Base-by-base conservation (phyloP, 2,797 vertebrate genomes). In the Acrossocheilus fasciatus region DNA sequence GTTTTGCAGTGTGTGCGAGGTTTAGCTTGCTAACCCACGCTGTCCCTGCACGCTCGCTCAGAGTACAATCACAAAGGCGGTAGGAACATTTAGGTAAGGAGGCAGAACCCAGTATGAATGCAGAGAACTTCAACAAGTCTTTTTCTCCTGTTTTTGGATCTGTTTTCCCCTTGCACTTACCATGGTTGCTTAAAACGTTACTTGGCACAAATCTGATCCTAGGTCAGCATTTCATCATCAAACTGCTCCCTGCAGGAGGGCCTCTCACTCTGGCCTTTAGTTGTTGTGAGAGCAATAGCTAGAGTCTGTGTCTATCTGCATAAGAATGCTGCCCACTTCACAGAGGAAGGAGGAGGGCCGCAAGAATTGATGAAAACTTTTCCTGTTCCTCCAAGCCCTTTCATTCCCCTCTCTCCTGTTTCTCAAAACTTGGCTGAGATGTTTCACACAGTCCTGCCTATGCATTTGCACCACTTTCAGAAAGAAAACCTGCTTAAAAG, bases 251-350 rank as follows among this genome's bases (percentile, higher is more conserved):
- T 87, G 20, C 47, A 66, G 36, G 54, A 75, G 66, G 83, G 70
- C 59, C 78, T 85, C 78, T 81, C 78, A 52, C 34, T 88, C 79
- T 45, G 47, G 74, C 43, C 36, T 78, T 69, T 84, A 69, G 76
- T 41, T 80, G 84, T 47, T 70, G 50, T 50, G 52, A 90, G 88
- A 89, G 87, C 50, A 79, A 79, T 85, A 54, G 74, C 43, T 68
- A 5, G 66, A 84, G 47, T 69, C 47, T 77, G 74, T 84, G 59
- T 50, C 47, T 73, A 86, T 89, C 88, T 87, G 78, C 88, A 89
- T 87, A 80, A 89, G 85, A 89, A 89, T 86, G 82, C 72, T 66
- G 52, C 78, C 68, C 82, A 74, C 82, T 75, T 87, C 77, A 87
- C 72, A 81, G 68, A 86, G 47, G 87, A 74, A 84, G 73, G 68